Conservation (phyloP, 1,140 invertebrate genomes). For the Laodelphax striatellus region DNA sequence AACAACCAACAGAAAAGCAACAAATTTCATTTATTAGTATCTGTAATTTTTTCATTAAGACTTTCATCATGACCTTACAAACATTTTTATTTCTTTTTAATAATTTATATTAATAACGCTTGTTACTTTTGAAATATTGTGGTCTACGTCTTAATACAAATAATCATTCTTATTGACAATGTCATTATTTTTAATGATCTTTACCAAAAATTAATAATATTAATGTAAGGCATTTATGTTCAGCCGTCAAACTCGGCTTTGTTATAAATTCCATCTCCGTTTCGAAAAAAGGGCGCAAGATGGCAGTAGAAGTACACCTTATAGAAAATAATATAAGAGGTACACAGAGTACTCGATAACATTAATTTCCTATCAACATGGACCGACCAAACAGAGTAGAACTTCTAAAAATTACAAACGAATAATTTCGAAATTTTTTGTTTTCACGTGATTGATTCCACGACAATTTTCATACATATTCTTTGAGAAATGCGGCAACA, state of each 20-base stretch:
- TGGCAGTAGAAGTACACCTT: too few species aligned
- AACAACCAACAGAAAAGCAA: neutral
- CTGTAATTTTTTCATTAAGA: neutral
- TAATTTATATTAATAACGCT: too few species aligned
- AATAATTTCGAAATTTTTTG: neutral
- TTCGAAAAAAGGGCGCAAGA: too few species aligned
- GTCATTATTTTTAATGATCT: too few species aligned
- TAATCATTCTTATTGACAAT: too few species aligned
- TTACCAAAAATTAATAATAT: too few species aligned
- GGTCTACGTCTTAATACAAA: too few species aligned
- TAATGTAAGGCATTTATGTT: constrained; percentile 1
- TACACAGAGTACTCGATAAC: neutral
- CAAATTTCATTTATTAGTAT: constrained; percentile 2
- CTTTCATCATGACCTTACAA: constrained; percentile 1
- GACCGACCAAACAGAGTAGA: neutral
- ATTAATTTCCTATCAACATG: neutral
- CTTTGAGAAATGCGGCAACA: neutral
- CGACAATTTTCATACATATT: neutral
- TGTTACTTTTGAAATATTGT: too few species aligned
- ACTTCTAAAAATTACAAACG: neutral
- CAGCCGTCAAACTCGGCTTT: neutral
- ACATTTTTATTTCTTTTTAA: neutral
- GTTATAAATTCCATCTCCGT: neutral
- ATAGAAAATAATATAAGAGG: too few species aligned
- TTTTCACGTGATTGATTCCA: neutral